Evolutionary conservation across 2,888 invertebrate genomes (phyloP).

Genomic region (Torymus aiolomorphi): DNA sequence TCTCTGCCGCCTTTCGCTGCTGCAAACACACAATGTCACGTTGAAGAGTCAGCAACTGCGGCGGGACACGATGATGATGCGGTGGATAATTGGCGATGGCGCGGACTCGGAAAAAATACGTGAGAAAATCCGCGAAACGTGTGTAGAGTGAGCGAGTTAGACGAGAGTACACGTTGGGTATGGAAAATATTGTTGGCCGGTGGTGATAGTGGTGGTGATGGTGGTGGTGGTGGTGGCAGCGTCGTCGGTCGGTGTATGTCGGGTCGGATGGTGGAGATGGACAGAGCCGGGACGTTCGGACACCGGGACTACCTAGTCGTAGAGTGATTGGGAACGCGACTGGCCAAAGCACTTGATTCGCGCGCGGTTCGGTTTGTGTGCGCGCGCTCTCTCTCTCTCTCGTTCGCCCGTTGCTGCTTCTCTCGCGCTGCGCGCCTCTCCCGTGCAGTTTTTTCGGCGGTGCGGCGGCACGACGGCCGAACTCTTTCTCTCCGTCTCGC

Average conservation of each 20-base stretch:
- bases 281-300: constrained; percentile 63
- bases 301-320: constrained; percentile 76
- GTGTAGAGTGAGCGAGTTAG: too few relatives aligned
- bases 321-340: constrained; percentile 76
- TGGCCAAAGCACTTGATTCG: constrained; percentile 75
- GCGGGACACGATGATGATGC: too few relatives aligned
- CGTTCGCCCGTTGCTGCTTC: constrained; percentile 34
- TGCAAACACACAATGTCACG: too few relatives aligned
- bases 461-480: constrained; percentile 51
- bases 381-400: constrained; percentile 11
- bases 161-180: too few relatives aligned
- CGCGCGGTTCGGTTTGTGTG: constrained; percentile 55
- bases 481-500: constrained; percentile 53
- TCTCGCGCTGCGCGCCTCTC: constrained; percentile 66
- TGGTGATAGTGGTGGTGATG: background rate
- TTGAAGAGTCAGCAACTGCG: too few relatives aligned
- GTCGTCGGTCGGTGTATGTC: background rate
- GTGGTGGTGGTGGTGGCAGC: background rate
- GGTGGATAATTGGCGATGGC: too few relatives aligned
- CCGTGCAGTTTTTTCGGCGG: constrained; percentile 75
- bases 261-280: constrained; percentile 45
- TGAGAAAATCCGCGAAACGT: too few relatives aligned
- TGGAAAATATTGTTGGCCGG: background rate
- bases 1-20: background rate
- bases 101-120: too few relatives aligned